Base-by-base conservation (phyloP, 2,113 vertebrate genomes). In the Hippolais icterina region DNA sequence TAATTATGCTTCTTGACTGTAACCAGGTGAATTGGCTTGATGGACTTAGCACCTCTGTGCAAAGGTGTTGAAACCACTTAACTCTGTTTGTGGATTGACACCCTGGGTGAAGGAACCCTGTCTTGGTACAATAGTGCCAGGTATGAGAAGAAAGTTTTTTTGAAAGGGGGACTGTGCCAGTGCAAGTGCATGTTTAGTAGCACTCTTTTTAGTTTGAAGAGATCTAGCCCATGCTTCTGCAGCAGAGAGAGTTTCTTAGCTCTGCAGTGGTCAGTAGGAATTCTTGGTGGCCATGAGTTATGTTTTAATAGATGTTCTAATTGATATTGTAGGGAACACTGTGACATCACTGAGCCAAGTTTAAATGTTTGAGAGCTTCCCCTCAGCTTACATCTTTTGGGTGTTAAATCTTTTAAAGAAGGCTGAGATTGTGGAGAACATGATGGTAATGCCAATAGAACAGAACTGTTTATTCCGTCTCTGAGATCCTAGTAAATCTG, bases 401-500 rank as follows among this genome's bases (percentile, higher is more conserved):
- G 10, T 35, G 29, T 69, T 50, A 49, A 27, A 44, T 53, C 9
- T 69, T 77, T 29, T 41, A 49, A 74, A 29, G 41, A 54, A 54
- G 63, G 6, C 27, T 84, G 5, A 39, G 19, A 23, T 72, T 52
- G n/a, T 77, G 41, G 29, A 31, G 6, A 35, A 11, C 1, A 1
- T 44, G 11, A 23, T 75, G 24, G 11, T 42, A 50, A 25, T 4
- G 2, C 33, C 19, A 42, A 0, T 7, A 24, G 29, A 59, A 15
- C 29, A 68, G 25, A 56, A 18, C 17, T 79, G 14, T 22, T 35
- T 53, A 56, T 7, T 83, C 20, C 0, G 0, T 35, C 2, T 2
- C 12, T 29, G 19, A 75, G 11, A 64, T 42, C 6, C 49, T 39
- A 50, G 9, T 42, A 54, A 47, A 53, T 70, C 35, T 80, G 6